Evolutionary conservation across 2,797 vertebrate species (phyloP).

Genomic region (Perdix hodgsoniae): DNA sequence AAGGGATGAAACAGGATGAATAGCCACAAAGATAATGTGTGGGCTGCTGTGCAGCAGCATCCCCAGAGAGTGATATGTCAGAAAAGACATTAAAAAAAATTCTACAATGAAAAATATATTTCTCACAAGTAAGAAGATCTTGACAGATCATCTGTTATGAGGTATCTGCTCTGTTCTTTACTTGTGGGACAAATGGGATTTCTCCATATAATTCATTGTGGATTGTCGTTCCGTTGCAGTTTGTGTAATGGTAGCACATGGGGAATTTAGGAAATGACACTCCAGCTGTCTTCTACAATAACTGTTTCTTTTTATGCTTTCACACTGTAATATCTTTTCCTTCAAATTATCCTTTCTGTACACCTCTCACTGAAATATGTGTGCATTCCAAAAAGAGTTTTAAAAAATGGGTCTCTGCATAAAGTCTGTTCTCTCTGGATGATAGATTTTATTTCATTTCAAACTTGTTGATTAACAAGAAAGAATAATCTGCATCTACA

Average conservation of each 20-base stretch:
- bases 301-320: constrained; percentile 26
- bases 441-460: constrained; percentile 1
- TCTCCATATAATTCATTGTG: constrained; percentile 4
- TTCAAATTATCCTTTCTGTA: constrained; percentile 23
- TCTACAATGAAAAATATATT: background rate
- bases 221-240: constrained; percentile 19
- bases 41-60: constrained; percentile 13
- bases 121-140: constrained; percentile 1
- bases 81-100: background rate
- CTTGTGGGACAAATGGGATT: constrained; percentile 10
- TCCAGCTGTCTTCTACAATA: constrained; percentile 64
- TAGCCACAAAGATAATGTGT: constrained; percentile 27
- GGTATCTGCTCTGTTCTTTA: background rate
- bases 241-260: constrained; percentile 12
- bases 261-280: constrained; percentile 58
- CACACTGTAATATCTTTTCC: constrained; percentile 12
- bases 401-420: background rate
- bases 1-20: constrained; percentile 3
- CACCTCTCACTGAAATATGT: background rate
- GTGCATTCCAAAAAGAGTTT: constrained; percentile 2
- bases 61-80: constrained; percentile 21
- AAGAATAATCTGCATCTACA: background rate
- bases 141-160: constrained; percentile 35
- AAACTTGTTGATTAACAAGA: constrained; percentile 6
- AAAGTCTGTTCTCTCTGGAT: background rate